Evolutionary conservation across 2,797 vertebrate species (phyloP).

Genomic region (Cephalopachus bancanus): DNA sequence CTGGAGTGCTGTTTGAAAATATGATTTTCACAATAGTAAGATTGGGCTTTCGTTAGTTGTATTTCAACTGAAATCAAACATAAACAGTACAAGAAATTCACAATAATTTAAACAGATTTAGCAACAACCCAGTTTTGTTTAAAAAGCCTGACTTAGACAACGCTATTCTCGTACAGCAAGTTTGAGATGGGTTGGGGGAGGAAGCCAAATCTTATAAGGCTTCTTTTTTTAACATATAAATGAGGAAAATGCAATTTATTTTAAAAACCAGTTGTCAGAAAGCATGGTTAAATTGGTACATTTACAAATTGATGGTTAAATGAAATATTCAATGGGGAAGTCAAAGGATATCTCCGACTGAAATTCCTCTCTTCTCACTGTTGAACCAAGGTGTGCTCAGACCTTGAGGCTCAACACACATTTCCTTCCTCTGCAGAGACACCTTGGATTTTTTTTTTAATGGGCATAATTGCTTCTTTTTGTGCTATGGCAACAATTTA

Average conservation of each 20-base stretch:
- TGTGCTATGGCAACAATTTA: not conserved
- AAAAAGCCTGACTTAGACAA: not conserved
- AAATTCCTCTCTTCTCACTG: not conserved
- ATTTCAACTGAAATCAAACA: slow-evolving; percentile 37
- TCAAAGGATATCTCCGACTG: not conserved
- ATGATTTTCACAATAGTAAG: not conserved
- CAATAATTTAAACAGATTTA: slow-evolving; percentile 22
- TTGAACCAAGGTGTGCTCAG: not conserved
- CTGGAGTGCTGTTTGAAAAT: not conserved
- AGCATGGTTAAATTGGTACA: not conserved
- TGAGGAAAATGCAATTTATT: not conserved
- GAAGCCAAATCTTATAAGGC: not conserved
- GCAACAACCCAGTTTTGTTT: not conserved
- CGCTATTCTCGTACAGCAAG: not conserved
- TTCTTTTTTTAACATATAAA: not conserved
- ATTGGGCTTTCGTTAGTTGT: not conserved
- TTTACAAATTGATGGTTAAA: slow-evolving; percentile 43
- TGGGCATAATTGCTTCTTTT: not conserved
- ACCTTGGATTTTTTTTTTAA: not conserved
- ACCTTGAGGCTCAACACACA: not conserved
- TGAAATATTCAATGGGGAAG: not conserved
- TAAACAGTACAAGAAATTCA: not conserved
- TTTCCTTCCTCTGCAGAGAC: not conserved
- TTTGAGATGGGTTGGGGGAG: not conserved
- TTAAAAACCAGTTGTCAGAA: slow-evolving; percentile 35